These are phyloP conservation scores for Acanthosepion pharaonis DNA, from an alignment of 2,888 invertebrate genomes.

Conservation along the genomic window DNA sequence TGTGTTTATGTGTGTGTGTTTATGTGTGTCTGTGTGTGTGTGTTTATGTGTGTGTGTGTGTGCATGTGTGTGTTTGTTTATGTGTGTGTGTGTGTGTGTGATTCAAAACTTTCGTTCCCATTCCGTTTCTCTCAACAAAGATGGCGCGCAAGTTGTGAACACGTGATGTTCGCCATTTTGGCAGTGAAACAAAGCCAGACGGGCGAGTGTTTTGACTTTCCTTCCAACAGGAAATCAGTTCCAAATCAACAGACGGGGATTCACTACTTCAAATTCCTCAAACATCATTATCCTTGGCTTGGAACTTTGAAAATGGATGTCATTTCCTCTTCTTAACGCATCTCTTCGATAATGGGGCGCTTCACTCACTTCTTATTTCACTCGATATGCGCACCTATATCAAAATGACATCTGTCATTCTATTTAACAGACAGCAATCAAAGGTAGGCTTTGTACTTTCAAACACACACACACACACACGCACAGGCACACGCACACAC, in stretches of 20 bases:
- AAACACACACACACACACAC: no score
- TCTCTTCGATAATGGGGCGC: background rate
- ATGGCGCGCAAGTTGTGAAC: background rate
- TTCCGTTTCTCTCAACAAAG: background rate
- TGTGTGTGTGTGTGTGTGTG: no score
- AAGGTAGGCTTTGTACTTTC: background rate
- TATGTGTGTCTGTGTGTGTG: no score
- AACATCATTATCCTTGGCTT: background rate
- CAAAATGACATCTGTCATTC: background rate
- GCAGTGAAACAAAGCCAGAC: background rate
- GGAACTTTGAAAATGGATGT: background rate
- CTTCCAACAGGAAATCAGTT: background rate
- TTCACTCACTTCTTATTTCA: background rate
- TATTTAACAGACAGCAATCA: background rate
- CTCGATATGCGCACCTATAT: background rate
- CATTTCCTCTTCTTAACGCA: constrained; percentile 14
- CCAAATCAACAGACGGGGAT: background rate
- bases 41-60: no score
- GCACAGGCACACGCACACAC: no score
- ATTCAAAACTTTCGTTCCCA: background rate
- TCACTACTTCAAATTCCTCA: background rate
- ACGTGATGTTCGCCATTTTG: background rate
- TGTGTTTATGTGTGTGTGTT: no score
- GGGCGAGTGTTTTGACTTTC: background rate
- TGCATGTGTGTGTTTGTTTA: no score